Base-by-base conservation (phyloP, 2,797 vertebrate genomes). In the Arremon brunneinucha region DNA sequence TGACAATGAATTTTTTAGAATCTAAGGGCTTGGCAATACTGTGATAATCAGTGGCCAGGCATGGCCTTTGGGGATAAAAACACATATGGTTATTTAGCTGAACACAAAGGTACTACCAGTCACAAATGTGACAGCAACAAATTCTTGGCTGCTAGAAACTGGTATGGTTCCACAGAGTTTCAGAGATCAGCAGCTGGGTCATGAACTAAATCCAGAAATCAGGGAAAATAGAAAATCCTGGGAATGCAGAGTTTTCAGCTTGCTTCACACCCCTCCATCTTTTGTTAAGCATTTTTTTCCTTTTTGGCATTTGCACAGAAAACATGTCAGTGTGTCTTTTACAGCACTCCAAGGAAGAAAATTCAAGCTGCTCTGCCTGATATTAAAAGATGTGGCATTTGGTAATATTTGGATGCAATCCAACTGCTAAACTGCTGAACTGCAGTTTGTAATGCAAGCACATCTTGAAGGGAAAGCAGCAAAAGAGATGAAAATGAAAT, bases 301-400 rank as follows among this genome's bases (percentile, higher is more conserved):
- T 56, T 85, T 90, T 64, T 69, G 53, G 91, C 87, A 93, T 95
- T 94, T 85, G 80, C 77, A 92, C 82, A 83, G 76, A 95, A 92
- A 95, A 95, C 77, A 95, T 71, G 68, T 55, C 89, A 91, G 70
- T 14, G 17, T 71, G 89, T 83, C 94, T 90, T 93, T 92, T 81
- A 60, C 90, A 92, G 92, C 44, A 28, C 49, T 83, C 55, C 5
- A 22, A 88, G 78, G 92, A 95, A 95, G 75, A 78, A 81, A 62
- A 90, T 86, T 87, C 81, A 78, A 93, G 91, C 86, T 97, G 94
- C 74, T 95, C 89, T 94, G 87, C 83, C 83, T 74, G 91, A 92
- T 91, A 76, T 92, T 93, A 96, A 96, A 94, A 95, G 89, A 95
- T 64, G 67, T 81, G 83, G 96, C 96, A 93, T 94, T 95, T 87